Evolutionary conservation across 2,797 vertebrate species (phyloP), one percentile per base, ranked within the genome.

Genomic region (Garrulus glandarius): DNA sequence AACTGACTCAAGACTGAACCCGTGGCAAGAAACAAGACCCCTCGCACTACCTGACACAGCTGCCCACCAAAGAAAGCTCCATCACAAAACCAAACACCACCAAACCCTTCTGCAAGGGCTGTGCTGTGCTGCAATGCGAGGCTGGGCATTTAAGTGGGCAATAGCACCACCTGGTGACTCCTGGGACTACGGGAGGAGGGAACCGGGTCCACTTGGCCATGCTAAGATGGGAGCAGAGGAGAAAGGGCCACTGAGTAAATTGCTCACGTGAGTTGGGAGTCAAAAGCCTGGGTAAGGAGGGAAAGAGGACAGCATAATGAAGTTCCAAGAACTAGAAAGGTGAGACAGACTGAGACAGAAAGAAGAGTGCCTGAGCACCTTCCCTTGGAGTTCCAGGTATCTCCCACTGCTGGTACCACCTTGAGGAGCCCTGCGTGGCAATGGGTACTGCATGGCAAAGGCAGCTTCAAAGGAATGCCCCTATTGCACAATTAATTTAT

Each of bases 141-240:
- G 34, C 15, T 84, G 84, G 87, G 70, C 46, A 89, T 53, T 95
- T 30, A 44, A 13, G 43, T 95, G 87, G 93, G 89, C 89, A 94
- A 95, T 4, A 96, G 96, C 96, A 92, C 96, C 95, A 95, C 68
- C 95, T 96, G 92, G 91, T 94, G 96, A 93, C 87, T 93, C 68
- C 68, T 1, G 81, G 46, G 15, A n/a, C 87, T 19, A 2, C 9
- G 53, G 56, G 44, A 84, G 13, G 24, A 18, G 50, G 14, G 26
- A 75, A 39, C 49, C 3, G 3, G 14, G 29, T 20, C 86, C 65
- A 3, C 59, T 17, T 7, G 70, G 43, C 43, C 41, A 2, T 2
- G 19, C 14, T 2, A 12, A 14, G 22, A 57, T 0, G 2, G 49
- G 5, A 63, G 32, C 8, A 20, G 23, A 52, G 41, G 8, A 52